Evolutionary conservation across 2,797 vertebrate genomes (phyloP).

Genomic region (Astyanax mexicanus): DNA sequence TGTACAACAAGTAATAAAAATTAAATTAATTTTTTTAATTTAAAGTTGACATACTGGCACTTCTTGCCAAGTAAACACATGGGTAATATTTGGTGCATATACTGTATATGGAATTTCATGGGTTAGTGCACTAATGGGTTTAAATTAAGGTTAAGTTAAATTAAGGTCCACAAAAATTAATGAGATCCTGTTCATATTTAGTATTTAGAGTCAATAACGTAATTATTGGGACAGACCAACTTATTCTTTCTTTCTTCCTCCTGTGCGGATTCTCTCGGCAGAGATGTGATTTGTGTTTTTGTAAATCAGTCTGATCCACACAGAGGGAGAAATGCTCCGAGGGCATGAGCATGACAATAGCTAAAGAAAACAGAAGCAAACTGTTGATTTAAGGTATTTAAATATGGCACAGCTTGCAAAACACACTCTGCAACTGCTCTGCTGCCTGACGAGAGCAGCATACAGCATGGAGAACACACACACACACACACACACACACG

Average conservation of each 20-base stretch:
- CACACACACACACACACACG: conserved; percentile 24
- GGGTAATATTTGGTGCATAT: no score
- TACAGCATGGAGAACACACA: neutral
- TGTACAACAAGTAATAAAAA: no score
- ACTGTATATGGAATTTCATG: no score
- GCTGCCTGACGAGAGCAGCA: neutral
- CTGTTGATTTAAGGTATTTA: conserved; percentile 64
- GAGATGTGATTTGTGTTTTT: conserved; percentile 75
- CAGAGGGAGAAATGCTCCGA: conserved; percentile 53
- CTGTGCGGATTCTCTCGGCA: neutral
- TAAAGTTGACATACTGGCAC: no score
- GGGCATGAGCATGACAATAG: conserved; percentile 72
- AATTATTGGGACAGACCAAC: no score
- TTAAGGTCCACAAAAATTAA: no score
- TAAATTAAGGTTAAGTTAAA: no score
- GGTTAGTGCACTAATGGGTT: no score
- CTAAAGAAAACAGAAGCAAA: conserved; percentile 66
- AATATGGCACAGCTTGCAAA: conserved; percentile 52
- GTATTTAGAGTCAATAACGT: no score
- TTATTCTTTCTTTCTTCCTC: neutral
- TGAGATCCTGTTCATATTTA: no score
- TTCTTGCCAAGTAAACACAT: no score
- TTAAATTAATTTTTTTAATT: no score
- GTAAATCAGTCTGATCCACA: conserved; percentile 73
- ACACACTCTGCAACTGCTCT: conserved; percentile 20